Base-by-base conservation (phyloP, 2,113 vertebrate species). In the Nestor notabilis region DNA sequence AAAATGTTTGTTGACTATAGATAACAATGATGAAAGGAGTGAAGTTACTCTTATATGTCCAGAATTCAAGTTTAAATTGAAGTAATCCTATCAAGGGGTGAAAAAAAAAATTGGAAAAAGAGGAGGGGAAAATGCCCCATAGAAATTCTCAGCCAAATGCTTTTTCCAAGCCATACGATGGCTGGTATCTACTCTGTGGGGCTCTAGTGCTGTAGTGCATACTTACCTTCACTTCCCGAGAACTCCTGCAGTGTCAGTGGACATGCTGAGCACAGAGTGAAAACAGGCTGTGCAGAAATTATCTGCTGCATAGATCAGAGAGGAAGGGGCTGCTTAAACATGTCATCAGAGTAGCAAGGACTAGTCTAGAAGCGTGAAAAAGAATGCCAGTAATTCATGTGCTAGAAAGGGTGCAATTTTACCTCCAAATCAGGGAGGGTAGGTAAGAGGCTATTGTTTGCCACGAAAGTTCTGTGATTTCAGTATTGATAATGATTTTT, bases 221-320 rank as follows among this genome's bases (percentile, higher is more conserved):
- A 80, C 60, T 93, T 93, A 81, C 71, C 80, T 75, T 95, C 56
- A 18, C 65, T 94, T 75, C 64, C 79, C 5, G 1, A 71, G 92
- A 86, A 20, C 78, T 94, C 95, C 95, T 87, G 91, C 85, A 44
- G 90, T 52, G 87, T 33, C 70, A 56, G 81, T 52, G 84, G 37
- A 35, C 82, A 8, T 87, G 95, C 94, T 93, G 95, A 90, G 95
- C 31, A 1, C 75, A 91, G 87, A 92, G 77, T 89, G 84, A 95
- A 94, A 97, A 82, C 87, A 96, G 89, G 52, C 94, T 72, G 47
- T 70, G 86, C 83, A 90, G 41, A 82, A 94, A 64, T 85, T 29
- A 79, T 91, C 93, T 96, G 85, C 75, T 72, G 56, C 83, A 37
- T 5, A 72, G 93, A 91, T 87, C 93, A 90, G 87, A 83, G 80